These are phyloP conservation scores for Poecilus cupreus DNA, from an alignment of 2,888 invertebrate species.

Conservation along the genomic window DNA sequence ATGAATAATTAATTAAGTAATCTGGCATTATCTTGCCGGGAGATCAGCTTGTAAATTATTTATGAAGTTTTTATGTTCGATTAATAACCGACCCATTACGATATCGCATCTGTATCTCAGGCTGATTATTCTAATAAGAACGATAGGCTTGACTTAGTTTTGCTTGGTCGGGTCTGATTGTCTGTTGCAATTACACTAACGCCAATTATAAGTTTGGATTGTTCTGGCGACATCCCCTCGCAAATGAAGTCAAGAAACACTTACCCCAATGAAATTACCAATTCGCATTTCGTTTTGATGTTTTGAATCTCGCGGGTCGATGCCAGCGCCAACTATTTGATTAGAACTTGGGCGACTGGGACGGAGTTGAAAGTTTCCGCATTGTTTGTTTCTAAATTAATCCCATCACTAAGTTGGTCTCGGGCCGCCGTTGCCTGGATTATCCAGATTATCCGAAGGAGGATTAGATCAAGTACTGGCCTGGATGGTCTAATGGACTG, in stretches of 20 bases:
- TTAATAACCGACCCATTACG: background rate
- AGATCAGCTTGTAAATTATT: conserved; percentile 17
- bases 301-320: conserved; percentile 11
- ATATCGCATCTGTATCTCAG: conserved; percentile 10
- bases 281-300: conserved; percentile 19
- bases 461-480: conserved; percentile 55
- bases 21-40: conserved; percentile 27
- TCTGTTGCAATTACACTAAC: conserved; percentile 6
- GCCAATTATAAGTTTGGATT: conserved; percentile 27
- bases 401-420: conserved; percentile 55
- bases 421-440: conserved; percentile 14
- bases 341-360: conserved; percentile 37
- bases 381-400: conserved; percentile 59
- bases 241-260: conserved; percentile 3
- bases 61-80: conserved; percentile 27
- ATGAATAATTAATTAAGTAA: conserved; percentile 44
- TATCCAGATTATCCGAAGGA: conserved; percentile 53
- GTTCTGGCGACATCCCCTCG: background rate
- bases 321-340: conserved; percentile 48
- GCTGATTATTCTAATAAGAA: no score
- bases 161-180: no score
- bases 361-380: conserved; percentile 49
- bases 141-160: no score
- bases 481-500: conserved; percentile 43
- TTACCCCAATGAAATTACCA: background rate